These are phyloP conservation scores for Chloroclysta siterata DNA, from an alignment of 2,888 invertebrate species.

Conservation along the genomic window DNA sequence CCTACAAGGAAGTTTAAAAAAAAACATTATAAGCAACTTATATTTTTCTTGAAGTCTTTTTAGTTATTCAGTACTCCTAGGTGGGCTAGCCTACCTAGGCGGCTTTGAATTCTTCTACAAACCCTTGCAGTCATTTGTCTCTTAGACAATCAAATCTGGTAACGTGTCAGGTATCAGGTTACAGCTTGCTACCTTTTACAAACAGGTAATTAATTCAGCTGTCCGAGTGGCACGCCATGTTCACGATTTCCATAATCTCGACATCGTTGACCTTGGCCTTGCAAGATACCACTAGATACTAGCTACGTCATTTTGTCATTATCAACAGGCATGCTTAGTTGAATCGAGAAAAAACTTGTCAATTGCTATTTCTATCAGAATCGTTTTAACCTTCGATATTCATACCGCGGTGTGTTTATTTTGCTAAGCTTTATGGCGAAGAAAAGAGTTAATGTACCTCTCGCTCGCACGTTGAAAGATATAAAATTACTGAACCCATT, in stretches of 20 bases:
- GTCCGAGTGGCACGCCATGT: conserved; percentile 25
- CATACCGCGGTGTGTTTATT: not conserved
- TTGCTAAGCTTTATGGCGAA: not conserved
- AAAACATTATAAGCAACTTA: too few relatives aligned
- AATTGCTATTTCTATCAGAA: conserved; percentile 12
- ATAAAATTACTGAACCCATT: too few relatives aligned
- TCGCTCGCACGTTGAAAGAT: too few relatives aligned
- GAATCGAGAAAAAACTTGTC: conserved; percentile 20
- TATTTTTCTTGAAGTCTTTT: too few relatives aligned
- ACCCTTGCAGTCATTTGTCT: too few relatives aligned
- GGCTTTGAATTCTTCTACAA: too few relatives aligned
- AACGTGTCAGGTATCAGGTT: conserved; percentile 4
- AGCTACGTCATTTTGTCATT: conserved; percentile 23
- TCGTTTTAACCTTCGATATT: conserved; percentile 21
- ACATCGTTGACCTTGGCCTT: conserved; percentile 29
- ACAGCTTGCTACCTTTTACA: conserved; percentile 26
- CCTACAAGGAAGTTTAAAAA: too few relatives aligned
- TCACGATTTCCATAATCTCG: conserved; percentile 31
- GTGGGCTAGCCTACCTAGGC: too few relatives aligned
- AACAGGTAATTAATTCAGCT: conserved; percentile 29
- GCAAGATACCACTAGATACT: conserved; percentile 25
- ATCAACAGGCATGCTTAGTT: conserved; percentile 18
- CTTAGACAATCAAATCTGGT: too few relatives aligned
- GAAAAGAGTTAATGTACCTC: too few relatives aligned
- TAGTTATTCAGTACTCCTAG: too few relatives aligned